These are phyloP conservation scores for Battus philenor DNA, from an alignment of 1,140 invertebrate species.

Conservation along the genomic window DNA sequence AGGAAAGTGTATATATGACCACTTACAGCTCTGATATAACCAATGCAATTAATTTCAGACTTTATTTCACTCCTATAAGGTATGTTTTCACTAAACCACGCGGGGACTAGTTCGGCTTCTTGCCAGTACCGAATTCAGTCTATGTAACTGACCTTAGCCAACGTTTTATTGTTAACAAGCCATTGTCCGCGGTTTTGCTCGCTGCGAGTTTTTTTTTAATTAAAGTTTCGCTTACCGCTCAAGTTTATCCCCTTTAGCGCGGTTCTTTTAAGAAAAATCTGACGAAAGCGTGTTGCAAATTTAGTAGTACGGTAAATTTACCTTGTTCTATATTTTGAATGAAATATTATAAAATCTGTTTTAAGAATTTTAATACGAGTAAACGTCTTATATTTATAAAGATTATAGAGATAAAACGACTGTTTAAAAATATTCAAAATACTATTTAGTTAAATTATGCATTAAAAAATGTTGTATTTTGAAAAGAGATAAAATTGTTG, in stretches of 20 bases:
- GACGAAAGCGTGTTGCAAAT: not conserved
- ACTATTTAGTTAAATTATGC: no score
- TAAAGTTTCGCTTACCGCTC: constrained; percentile 7
- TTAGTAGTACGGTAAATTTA: not conserved
- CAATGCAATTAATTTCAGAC: no score
- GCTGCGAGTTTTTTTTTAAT: constrained; percentile 11
- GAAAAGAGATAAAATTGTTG: no score
- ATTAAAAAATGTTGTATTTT: no score
- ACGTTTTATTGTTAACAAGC: constrained; percentile 12
- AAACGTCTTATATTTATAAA: no score
- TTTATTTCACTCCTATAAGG: not conserved
- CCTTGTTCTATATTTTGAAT: not conserved
- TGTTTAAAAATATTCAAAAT: no score
- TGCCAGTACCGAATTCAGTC: not conserved
- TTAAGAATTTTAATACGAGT: no score
- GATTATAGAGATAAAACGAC: no score
- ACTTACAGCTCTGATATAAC: no score
- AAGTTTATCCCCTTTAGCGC: constrained; percentile 1
- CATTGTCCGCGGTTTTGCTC: constrained; percentile 6
- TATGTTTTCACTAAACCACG: not conserved
- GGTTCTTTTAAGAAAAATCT: constrained; percentile 1
- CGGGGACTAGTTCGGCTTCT: no score
- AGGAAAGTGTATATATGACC: no score
- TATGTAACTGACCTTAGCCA: constrained; percentile 12
- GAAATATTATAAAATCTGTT: no score